Base-by-base conservation (phyloP, 2,888 invertebrate species). In the Xestia sexstrigata region DNA sequence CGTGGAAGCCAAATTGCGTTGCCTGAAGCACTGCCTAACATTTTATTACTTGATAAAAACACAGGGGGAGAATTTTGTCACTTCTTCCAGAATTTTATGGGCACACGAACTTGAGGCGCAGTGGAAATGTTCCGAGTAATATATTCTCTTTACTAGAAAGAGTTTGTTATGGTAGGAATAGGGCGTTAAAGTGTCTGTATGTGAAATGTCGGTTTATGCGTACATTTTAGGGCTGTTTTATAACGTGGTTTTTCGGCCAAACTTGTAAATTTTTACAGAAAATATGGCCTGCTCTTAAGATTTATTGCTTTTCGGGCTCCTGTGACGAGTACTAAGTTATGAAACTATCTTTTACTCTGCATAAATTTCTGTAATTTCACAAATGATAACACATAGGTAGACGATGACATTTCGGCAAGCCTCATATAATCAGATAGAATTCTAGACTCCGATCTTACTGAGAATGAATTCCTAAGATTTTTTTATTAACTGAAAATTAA, bases 41-140 rank as follows among this genome's bases (percentile, higher is more conserved):
- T 93, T 94, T 93, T 93, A 94, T 91, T 93, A 92, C 93, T 93
- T 93, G 92, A 92, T 93, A 93, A 94, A 93, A 94, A 92, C 92
- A 91, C 88, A 87, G 87, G 79, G 88, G 88, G 89, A 89, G 87
- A 87, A 91, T 89, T 85, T 85, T 84, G 91, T 91, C 91, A 91
- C 90, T 90, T 89, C 89, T 90, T 90, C 86, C 86, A 81, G 87
- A 86, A 87, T 90, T 92, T 91, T 91, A 92, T 89, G 85, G 87
- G 83, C 79, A 82, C 81, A 83, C 82, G 85, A 80, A 81, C 85
- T 81, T 79, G 72, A 79, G 79, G 82, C 89, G 91, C 91, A 92
- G 88, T 88, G 87, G 87, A 82, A 87, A 86, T 87, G 74, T 79
- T 73, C 39, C 68, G 79, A 69, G 78, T 88, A 81, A 89, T 88